These are phyloP conservation scores for Schizopygopsis malacanthus DNA, from an alignment of 2,797 vertebrate genomes.

Conservation along the genomic window DNA sequence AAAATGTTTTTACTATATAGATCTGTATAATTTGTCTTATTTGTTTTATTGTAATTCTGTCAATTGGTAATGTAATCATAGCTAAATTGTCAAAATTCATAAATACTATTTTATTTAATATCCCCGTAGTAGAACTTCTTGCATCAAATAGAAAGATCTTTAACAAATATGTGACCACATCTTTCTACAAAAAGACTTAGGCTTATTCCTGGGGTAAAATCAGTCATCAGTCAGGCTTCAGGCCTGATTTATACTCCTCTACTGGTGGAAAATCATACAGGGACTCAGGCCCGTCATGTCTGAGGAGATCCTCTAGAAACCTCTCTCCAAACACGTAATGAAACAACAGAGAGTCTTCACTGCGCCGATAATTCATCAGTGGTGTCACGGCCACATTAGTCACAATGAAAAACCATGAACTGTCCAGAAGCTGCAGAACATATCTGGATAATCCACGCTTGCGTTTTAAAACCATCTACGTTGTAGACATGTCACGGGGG, in stretches of 20 bases:
- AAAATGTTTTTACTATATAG: neutral
- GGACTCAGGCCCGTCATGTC: constrained; percentile 9
- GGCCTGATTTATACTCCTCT: constrained; percentile 25
- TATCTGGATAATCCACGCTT: constrained; percentile 45
- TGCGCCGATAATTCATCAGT: constrained; percentile 33
- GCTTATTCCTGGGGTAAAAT: neutral
- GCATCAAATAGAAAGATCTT: neutral
- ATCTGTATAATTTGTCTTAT: neutral
- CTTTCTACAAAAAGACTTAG: neutral
- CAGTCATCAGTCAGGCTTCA: neutral
- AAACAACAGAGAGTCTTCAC: constrained; percentile 28
- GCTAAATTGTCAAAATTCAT: neutral
- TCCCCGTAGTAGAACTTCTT: neutral
- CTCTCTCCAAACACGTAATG: constrained; percentile 19
- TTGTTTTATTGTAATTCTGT: neutral
- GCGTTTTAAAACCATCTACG: constrained; percentile 35
- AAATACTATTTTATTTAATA: neutral
- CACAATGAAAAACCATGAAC: constrained; percentile 49
- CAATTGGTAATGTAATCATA: neutral
- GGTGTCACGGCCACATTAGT: constrained; percentile 48
- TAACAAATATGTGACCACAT: neutral
- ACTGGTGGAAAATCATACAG: neutral
- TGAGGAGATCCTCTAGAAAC: constrained; percentile 3
- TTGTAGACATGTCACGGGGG: constrained; percentile 44
- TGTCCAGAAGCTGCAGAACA: constrained; percentile 52